Evolutionary conservation across 2,888 invertebrate species (phyloP).

Genomic region (Globia sparganii): DNA sequence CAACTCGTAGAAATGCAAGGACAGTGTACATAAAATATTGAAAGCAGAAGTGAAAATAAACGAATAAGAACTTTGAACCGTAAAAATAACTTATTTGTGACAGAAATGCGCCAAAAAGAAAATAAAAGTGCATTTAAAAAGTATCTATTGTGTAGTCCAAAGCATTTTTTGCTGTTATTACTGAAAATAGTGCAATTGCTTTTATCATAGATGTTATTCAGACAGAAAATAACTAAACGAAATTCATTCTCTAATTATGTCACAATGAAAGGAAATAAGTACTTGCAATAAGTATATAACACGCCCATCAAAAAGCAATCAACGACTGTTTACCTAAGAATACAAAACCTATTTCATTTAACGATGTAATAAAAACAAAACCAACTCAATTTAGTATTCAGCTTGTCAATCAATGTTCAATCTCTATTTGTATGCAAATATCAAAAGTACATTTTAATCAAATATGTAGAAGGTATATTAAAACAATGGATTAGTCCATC

Average conservation of each 20-base stretch:
- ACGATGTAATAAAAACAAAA: slow-evolving; percentile 7
- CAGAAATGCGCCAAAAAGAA: slow-evolving; percentile 4
- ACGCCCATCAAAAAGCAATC: slow-evolving; percentile 42
- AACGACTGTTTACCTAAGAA: slow-evolving; percentile 13
- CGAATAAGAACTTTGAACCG: not conserved
- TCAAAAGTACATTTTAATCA: not conserved
- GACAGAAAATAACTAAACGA: slow-evolving; percentile 12
- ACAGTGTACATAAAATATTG: not conserved
- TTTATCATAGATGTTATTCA: no score
- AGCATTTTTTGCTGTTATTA: slow-evolving; percentile 25
- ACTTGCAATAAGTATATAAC: not conserved
- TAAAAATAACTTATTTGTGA: slow-evolving; percentile 4
- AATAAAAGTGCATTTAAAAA: slow-evolving; percentile 19
- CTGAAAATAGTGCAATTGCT: slow-evolving; percentile 28
- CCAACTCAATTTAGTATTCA: not conserved
- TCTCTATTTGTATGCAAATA: slow-evolving; percentile 14
- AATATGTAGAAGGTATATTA: slow-evolving; percentile 6
- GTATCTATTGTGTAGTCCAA: slow-evolving; percentile 15
- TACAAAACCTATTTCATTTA: slow-evolving; percentile 8
- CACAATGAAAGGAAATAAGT: slow-evolving; percentile 14
- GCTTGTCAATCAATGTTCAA: slow-evolving; percentile 27
- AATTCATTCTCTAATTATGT: slow-evolving; percentile 13
- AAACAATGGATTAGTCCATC: slow-evolving; percentile 30
- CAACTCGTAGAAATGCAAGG: not conserved
- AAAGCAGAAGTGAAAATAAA: slow-evolving; percentile 5